Evolutionary conservation across 1,140 invertebrate genomes (phyloP).

Genomic region (Thalassaphorura encarpata): DNA sequence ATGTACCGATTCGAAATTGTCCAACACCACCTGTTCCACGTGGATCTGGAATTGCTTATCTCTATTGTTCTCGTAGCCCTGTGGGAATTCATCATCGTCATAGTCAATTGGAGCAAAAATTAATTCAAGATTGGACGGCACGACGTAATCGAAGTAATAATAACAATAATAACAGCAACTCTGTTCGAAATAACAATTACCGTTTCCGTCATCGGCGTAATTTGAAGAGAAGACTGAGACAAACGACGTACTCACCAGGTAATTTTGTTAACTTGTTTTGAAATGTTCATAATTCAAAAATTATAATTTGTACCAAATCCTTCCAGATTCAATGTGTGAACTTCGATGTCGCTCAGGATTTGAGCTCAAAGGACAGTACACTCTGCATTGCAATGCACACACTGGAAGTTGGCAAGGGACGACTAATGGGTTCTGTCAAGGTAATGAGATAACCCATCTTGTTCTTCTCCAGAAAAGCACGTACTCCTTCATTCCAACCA

Average conservation of each 20-base stretch:
- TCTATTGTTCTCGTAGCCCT: slow-evolving; percentile 29
- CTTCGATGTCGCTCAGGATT: slow-evolving; percentile 28
- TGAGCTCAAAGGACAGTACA: slow-evolving; percentile 26
- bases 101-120: slow-evolving; percentile 19
- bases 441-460: slow-evolving; percentile 3
- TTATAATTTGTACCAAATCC: too few relatives aligned
- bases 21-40: slow-evolving; percentile 30
- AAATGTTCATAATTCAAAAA: too few relatives aligned
- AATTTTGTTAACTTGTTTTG: too few relatives aligned
- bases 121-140: slow-evolving; percentile 27
- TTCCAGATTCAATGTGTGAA: too few relatives aligned
- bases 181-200: not conserved
- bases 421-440: slow-evolving; percentile 24
- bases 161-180: not conserved
- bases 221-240: slow-evolving; percentile 18
- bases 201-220: slow-evolving; percentile 22
- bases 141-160: slow-evolving; percentile 10
- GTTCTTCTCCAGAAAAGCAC: not conserved
- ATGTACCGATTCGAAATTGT: slow-evolving; percentile 14
- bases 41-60: slow-evolving; percentile 28
- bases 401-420: slow-evolving; percentile 27
- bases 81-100: slow-evolving; percentile 32
- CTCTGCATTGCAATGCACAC: slow-evolving; percentile 29
- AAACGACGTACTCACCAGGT: slow-evolving; percentile 30
- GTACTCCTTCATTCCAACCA: not conserved